Evolutionary conservation across 2,113 vertebrate species (phyloP).

Genomic region (Osmerus mordax): DNA sequence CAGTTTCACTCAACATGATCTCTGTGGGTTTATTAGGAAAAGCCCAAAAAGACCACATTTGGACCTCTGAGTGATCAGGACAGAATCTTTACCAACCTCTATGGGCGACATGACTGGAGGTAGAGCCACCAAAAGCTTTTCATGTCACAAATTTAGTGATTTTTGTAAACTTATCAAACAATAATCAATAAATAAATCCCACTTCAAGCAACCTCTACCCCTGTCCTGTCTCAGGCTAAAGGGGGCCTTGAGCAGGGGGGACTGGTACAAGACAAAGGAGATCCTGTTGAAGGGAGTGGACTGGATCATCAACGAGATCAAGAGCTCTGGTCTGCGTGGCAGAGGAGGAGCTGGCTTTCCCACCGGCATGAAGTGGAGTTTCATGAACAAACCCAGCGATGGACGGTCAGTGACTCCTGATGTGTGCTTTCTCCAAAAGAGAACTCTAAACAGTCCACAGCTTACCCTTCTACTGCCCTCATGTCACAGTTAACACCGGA

Average conservation of each 20-base stretch:
- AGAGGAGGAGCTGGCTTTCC: slow-evolving; percentile 94
- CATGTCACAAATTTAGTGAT: neutral
- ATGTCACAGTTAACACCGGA: too few species aligned
- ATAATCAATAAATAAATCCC: neutral
- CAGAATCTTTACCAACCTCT: slow-evolving; percentile 94
- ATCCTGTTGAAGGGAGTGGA: slow-evolving; percentile 93
- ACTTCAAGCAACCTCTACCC: neutral
- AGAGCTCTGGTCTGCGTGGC: slow-evolving; percentile 87
- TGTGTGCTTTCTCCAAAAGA: too few species aligned
- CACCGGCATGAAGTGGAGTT: slow-evolving; percentile 97
- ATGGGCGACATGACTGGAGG: slow-evolving; percentile 96
- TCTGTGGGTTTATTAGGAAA: slow-evolving; percentile 38
- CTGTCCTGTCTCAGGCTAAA: slow-evolving; percentile 73
- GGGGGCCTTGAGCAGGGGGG: slow-evolving; percentile 84
- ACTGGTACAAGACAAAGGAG: slow-evolving; percentile 99
- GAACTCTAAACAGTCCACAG: too few species aligned
- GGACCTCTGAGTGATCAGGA: slow-evolving; percentile 91
- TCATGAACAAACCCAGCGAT: slow-evolving; percentile 97
- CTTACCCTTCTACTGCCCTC: too few species aligned
- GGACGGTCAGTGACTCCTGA: slow-evolving; percentile 74
- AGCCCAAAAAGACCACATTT: slow-evolving; percentile 88
- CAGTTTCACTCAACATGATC: neutral
- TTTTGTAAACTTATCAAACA: neutral
- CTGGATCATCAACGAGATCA: slow-evolving; percentile 94
- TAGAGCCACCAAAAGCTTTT: slow-evolving; percentile 41